Evolutionary conservation across 2,888 invertebrate genomes (phyloP), one percentile per base, ranked within the genome.

Genomic region (Thereva nobilitata): DNA sequence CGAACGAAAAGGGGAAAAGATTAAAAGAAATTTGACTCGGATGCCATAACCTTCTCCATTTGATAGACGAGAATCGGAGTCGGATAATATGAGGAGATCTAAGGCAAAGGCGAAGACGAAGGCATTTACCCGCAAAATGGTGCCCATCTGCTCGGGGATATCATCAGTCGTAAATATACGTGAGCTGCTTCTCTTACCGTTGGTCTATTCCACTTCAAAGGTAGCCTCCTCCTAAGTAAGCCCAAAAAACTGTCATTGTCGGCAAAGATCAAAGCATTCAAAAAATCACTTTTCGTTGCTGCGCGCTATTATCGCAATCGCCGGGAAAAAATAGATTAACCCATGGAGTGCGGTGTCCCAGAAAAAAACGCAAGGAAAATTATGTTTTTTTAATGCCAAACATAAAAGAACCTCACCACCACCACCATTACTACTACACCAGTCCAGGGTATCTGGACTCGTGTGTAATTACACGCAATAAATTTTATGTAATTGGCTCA

Each of bases 181-280:
- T 42, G 9, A 42, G 42, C 10, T 5, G 8, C 10, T 47, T 47
- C 10, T 10, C 10, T n/a, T n/a, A 47, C n/a, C 5, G 5, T n/a
- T 47, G 10, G 47, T 47, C 47, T 47, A 47, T 7, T 10, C 34
- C 34, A 50, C 49, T 50, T 50, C 49, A 50, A 50, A 50, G 49
- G 23, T 50, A 50, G 49, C 34, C 34, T 50, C 49, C 5, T 50
- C 49, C 9, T 50, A 50, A 35, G 35, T 34, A 34, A 12, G 34
- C 23, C 34, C 34, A 34, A 50, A 53, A 53, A 53, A 53, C 53
- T 53, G 53, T 53, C 53, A 53, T 53, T 53, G 53, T 53, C 53
- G 53, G 53, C 38, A 38, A 38, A 53, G 37, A 38, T 53, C 53
- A 53, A 53, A 53, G 38, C 9, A 37, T 10, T 53, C 34, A 35